These are phyloP conservation scores for Peromyscus leucopus DNA, from an alignment of 2,113 vertebrate genomes.

Conservation along the genomic window DNA sequence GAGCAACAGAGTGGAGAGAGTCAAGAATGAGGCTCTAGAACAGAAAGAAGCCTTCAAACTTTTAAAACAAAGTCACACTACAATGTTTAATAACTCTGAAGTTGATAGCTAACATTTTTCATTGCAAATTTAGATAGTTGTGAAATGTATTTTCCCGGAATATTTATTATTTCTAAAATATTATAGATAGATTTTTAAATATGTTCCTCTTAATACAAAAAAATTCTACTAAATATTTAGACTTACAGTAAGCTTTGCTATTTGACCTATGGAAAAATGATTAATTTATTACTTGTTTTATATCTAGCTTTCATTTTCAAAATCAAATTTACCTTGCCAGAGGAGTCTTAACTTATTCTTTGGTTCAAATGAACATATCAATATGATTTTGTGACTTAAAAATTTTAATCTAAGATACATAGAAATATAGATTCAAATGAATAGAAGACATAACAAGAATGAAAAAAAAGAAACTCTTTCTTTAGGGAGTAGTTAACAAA, in stretches of 20 bases:
- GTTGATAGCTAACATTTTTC: neutral
- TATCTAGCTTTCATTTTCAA: constrained; percentile 35
- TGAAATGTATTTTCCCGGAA: neutral
- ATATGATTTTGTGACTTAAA: neutral
- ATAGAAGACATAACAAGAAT: neutral
- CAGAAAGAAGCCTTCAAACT: neutral
- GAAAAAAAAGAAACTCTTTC: neutral
- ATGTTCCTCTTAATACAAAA: neutral
- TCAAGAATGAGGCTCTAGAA: neutral
- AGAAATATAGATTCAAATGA: neutral
- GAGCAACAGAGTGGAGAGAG: neutral
- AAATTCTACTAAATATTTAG: constrained; percentile 32
- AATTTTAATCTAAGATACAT: constrained; percentile 12
- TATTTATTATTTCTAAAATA: neutral
- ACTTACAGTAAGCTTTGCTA: neutral
- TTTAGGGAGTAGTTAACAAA: neutral
- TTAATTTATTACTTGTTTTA: constrained; percentile 20
- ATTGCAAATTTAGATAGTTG: constrained; percentile 10
- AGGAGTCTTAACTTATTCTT: neutral
- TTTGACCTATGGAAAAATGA: constrained; percentile 27
- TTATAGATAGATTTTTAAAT: neutral
- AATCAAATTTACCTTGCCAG: neutral
- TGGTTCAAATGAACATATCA: neutral
- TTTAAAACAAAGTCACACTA: neutral
- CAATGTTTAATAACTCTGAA: neutral